Evolutionary conservation across 2,888 invertebrate genomes (phyloP).

Genomic region (Mystacides longicornis): DNA sequence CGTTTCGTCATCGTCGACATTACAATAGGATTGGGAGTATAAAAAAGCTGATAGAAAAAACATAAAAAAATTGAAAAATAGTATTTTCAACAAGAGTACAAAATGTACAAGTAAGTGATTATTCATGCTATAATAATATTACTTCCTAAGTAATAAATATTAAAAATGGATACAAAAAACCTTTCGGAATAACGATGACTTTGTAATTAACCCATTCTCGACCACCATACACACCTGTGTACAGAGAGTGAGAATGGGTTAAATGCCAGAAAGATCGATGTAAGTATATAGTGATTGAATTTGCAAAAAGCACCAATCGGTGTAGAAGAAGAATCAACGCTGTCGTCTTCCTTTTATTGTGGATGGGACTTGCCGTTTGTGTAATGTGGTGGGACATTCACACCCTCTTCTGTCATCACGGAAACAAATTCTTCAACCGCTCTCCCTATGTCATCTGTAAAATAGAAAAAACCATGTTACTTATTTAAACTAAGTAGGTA

Average conservation of each 20-base stretch:
- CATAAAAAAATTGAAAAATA: constrained; percentile 14
- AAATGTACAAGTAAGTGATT: constrained; percentile 18
- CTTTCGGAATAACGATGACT: neutral
- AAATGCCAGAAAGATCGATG: neutral
- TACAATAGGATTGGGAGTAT: constrained; percentile 4
- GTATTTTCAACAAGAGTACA: constrained; percentile 16
- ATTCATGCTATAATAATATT: neutral
- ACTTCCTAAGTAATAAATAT: neutral
- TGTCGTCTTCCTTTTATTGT: constrained; percentile 11
- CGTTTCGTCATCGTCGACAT: constrained; percentile 1
- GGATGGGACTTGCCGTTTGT: constrained; percentile 41
- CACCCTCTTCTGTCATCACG: constrained; percentile 77
- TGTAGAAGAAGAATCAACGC: constrained; percentile 17
- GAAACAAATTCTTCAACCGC: constrained; percentile 85
- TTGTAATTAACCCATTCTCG: too few relatives aligned
- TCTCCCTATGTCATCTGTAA: constrained; percentile 73
- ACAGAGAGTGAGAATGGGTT: too few relatives aligned
- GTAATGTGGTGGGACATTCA: constrained; percentile 43
- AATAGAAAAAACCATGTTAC: neutral
- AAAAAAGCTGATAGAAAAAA: constrained; percentile 18
- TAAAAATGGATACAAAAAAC: neutral
- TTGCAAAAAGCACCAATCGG: constrained; percentile 23
- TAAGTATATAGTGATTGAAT: constrained; percentile 8
- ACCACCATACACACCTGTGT: too few relatives aligned
- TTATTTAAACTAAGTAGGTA: neutral